Percentiles rank a stretch among this genome's conserved stretches.
Evolutionary conservation across 92 coral and sea anemone species (phyloP).

Genomic region (Palythoa grandiflora): DNA sequence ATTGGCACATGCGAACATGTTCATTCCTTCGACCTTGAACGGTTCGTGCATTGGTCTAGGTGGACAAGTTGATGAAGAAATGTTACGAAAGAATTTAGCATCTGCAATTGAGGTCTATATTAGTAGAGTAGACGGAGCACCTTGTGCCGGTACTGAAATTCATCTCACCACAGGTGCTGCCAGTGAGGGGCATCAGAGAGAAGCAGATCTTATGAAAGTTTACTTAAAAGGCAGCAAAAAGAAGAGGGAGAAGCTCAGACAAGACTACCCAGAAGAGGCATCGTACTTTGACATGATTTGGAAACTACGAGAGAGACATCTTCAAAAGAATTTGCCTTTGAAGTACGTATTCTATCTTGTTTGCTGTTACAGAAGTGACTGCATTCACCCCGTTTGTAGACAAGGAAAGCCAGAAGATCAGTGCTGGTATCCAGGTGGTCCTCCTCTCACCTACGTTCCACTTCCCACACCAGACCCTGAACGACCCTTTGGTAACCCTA

Average conservation of each 20-base stretch:
- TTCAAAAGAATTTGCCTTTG: slow-evolving; percentile 56
- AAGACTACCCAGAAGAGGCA: slow-evolving; percentile 53
- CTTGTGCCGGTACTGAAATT: slow-evolving; percentile 73
- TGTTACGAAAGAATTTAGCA: slow-evolving; percentile 66
- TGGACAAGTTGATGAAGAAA: slow-evolving; percentile 65
- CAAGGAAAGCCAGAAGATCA: slow-evolving; percentile 42
- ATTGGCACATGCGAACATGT: slow-evolving; percentile 61
- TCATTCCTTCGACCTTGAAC: slow-evolving; percentile 63
- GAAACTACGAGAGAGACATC: slow-evolving; percentile 69
- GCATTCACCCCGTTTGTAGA: slow-evolving; percentile 64
- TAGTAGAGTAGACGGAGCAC: slow-evolving; percentile 72
- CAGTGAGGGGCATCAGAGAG: slow-evolving; percentile 53
- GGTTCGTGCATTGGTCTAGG: slow-evolving; percentile 60
- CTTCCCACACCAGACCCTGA: slow-evolving; percentile 57
- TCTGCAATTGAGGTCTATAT: slow-evolving; percentile 78
- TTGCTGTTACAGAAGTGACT: slow-evolving; percentile 61
- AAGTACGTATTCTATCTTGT: slow-evolving; percentile 63
- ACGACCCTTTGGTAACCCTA: slow-evolving; percentile 51
- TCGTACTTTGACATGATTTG: slow-evolving; percentile 72
- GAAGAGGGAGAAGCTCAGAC: slow-evolving; percentile 59
- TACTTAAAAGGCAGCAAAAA: slow-evolving; percentile 67
- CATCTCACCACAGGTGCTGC: slow-evolving; percentile 75
- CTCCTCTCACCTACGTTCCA: slow-evolving; percentile 50
- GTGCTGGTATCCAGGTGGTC: slow-evolving; percentile 59
- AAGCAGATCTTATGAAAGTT: slow-evolving; percentile 61